phyloP scores from a whole-genome alignment of 2,888 invertebrate genomes.

The Alloplasta piceator region DNA sequence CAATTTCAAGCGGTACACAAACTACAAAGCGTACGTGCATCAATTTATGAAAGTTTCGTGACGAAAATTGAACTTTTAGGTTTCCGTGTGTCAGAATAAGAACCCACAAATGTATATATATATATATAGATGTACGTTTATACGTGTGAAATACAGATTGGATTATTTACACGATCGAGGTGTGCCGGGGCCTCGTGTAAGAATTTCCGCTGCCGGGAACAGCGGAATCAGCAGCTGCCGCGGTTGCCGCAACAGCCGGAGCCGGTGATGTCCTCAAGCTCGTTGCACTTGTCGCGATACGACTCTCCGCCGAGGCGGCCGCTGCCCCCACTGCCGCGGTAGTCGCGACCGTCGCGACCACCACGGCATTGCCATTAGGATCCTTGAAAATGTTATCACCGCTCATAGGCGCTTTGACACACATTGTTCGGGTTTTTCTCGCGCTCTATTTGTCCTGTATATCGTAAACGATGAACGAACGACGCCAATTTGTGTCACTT shows the following conservation, averaged over 20 bases:
- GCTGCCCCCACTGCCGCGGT: too few relatives aligned
- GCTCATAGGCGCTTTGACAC: conserved; percentile 80
- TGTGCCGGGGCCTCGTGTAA: conserved; percentile 76
- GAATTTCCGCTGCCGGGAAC: conserved; percentile 58
- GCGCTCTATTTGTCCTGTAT: background rate
- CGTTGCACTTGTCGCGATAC: conserved; percentile 73
- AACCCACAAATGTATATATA: too few relatives aligned
- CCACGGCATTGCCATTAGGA: conserved; percentile 59
- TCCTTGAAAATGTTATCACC: conserved; percentile 80
- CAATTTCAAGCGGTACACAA: too few relatives aligned
- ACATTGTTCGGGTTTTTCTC: conserved; percentile 74
- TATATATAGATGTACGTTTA: too few relatives aligned
- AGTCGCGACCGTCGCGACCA: conserved; percentile 57
- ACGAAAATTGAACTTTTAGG: too few relatives aligned
- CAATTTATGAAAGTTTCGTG: too few relatives aligned
- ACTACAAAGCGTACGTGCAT: too few relatives aligned
- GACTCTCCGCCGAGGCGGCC: conserved; percentile 59
- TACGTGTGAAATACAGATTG: too few relatives aligned
- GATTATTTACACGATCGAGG: conserved; percentile 81
- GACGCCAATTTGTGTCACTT: too few relatives aligned
- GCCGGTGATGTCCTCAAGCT: conserved; percentile 71
- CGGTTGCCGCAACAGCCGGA: conserved; percentile 66
- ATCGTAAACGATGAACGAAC: too few relatives aligned
- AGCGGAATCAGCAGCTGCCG: conserved; percentile 64
- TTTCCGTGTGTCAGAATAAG: too few relatives aligned